Conservation (phyloP, 2,888 invertebrate species). For the Taphrorychus bicolor region DNA sequence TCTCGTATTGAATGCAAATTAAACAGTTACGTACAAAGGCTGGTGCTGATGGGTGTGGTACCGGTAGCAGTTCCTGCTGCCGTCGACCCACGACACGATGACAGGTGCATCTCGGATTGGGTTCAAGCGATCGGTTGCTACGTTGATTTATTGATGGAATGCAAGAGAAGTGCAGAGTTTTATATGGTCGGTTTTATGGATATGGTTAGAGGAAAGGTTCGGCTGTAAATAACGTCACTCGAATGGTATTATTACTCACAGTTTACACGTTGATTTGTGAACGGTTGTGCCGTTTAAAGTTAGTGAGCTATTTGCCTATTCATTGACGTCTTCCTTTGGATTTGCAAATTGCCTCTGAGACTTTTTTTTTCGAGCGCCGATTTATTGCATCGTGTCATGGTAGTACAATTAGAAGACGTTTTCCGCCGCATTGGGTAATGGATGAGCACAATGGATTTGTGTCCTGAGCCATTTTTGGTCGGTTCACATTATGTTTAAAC, state of each 20-base stretch:
- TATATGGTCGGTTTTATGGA: conserved; percentile 2
- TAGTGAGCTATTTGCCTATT: background rate
- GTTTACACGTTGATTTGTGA: background rate
- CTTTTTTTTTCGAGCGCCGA: background rate
- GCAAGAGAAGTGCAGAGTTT: background rate
- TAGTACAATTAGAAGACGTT: background rate
- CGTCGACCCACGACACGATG: conserved; percentile 8
- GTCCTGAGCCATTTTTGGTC: background rate
- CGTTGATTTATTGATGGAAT: conserved; percentile 9
- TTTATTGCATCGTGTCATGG: background rate
- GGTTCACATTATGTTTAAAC: background rate
- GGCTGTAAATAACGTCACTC: background rate
- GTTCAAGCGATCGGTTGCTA: conserved; percentile 1
- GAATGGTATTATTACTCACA: background rate
- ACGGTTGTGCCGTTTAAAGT: background rate
- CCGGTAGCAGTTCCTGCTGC: conserved; percentile 12
- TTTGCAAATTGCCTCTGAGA: background rate
- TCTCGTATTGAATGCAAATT: conserved; percentile 35
- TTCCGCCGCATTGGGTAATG: background rate
- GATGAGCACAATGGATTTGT: background rate
- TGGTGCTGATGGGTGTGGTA: conserved; percentile 29
- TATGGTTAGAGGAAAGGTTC: background rate
- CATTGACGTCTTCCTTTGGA: background rate
- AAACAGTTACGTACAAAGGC: conserved; percentile 30
- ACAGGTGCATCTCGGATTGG: conserved; percentile 22